phyloP scores from a whole-genome alignment of 2,888 invertebrate genomes.

The Harpagoxenus sublaevis region DNA sequence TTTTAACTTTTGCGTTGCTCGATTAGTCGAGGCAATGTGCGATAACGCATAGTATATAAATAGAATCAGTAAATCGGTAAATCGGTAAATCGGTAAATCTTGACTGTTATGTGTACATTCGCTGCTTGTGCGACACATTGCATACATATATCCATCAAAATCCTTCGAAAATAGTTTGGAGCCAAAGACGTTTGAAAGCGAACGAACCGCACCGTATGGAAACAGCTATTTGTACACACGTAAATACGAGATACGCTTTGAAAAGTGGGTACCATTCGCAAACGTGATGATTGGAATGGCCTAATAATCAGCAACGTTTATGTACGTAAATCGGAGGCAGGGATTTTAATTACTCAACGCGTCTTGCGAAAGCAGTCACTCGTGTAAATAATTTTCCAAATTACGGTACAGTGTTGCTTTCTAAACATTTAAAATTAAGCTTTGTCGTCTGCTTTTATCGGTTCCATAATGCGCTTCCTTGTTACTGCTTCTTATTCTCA shows the following conservation, averaged over 20 bases:
- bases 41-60: not conserved
- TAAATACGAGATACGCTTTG: slow-evolving; percentile 31
- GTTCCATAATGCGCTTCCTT: no score
- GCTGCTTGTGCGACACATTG: not conserved
- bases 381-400: not conserved
- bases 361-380: not conserved
- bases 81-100: slow-evolving; percentile 14
- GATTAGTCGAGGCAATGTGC: not conserved
- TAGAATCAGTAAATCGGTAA: slow-evolving; percentile 4
- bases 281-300: not conserved
- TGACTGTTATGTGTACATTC: not conserved
- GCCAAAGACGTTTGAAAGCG: slow-evolving; percentile 26
- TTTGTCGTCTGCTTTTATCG: no score
- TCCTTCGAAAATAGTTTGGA: slow-evolving; percentile 17
- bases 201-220: slow-evolving; percentile 6
- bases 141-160: not conserved
- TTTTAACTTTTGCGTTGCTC: not conserved
- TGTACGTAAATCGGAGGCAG: not conserved
- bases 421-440: not conserved
- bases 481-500: no score
- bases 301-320: slow-evolving; percentile 9
- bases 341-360: slow-evolving; percentile 18
- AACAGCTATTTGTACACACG: slow-evolving; percentile 21
- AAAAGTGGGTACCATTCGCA: not conserved
- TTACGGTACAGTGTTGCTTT: not conserved